A percentile compares a stretch with the other conserved stretches of the same genome.
Conservation (phyloP, 64 coral and sea anemone species). For the Stichodactyla mertensii region DNA sequence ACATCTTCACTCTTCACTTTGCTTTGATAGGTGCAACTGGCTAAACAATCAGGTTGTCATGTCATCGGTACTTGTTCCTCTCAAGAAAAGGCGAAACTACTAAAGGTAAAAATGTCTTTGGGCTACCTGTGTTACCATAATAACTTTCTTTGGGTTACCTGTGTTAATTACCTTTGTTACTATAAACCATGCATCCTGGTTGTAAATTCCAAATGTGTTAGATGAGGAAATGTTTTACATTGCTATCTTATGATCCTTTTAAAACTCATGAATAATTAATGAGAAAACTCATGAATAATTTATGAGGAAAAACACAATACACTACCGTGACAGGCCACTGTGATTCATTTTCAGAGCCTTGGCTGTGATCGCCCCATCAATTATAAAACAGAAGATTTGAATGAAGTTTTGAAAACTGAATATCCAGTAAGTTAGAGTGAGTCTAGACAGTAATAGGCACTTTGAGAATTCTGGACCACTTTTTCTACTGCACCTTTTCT, state of each 20-base stretch:
- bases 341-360: conserved; percentile 45
- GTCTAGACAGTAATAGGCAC: too few species aligned
- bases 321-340: too few species aligned
- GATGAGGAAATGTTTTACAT: too few species aligned
- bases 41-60: conserved; percentile 76
- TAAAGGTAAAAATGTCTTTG: conserved; percentile 41
- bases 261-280: too few species aligned
- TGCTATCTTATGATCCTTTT: too few species aligned
- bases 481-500: too few species aligned
- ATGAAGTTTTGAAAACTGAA: conserved; percentile 77
- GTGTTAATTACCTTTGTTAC: too few species aligned
- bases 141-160: not conserved
- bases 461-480: too few species aligned
- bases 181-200: too few species aligned
- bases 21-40: conserved; percentile 59
- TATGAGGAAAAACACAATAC: too few species aligned
- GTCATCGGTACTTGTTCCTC: conserved; percentile 89
- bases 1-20: not conserved
- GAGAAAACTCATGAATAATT: too few species aligned
- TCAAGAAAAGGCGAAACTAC: conserved; percentile 49
- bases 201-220: too few species aligned
- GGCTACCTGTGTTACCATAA: not conserved
- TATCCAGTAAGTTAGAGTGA: conserved; percentile 54
- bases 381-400: conserved; percentile 74
- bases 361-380: conserved; percentile 87